These are phyloP conservation scores for Gouania willdenowi DNA, from an alignment of 2,797 vertebrate genomes.

Conservation along the genomic window DNA sequence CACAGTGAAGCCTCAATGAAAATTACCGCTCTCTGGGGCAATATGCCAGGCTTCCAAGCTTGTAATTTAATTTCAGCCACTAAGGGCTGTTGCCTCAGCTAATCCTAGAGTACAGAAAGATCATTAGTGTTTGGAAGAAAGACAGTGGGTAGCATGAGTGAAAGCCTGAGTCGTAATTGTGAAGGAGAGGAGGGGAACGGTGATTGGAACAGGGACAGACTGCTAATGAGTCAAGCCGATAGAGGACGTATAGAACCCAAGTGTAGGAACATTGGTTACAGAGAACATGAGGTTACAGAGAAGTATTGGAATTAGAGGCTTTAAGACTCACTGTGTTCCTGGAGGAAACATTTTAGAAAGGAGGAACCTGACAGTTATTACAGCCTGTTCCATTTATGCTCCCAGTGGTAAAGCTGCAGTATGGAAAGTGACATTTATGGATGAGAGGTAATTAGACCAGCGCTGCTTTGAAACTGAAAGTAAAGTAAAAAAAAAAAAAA, in stretches of 20 bases:
- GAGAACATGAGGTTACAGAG: neutral
- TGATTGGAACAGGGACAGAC: constrained; percentile 2
- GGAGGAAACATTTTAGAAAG: constrained; percentile 3
- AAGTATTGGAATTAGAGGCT: constrained; percentile 3
- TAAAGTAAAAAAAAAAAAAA: too few species aligned
- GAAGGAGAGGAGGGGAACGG: constrained; percentile 15
- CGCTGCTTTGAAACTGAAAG: neutral
- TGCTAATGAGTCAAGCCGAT: constrained; percentile 36
- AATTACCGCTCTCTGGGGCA: constrained; percentile 7
- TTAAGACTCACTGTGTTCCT: constrained; percentile 12
- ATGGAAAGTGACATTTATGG: constrained; percentile 1
- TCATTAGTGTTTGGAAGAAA: constrained; percentile 43
- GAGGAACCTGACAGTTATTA: constrained; percentile 6
- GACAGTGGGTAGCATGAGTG: constrained; percentile 7
- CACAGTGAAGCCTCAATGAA: constrained; percentile 1
- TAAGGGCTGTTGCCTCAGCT: constrained; percentile 34
- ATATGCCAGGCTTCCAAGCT: constrained; percentile 24
- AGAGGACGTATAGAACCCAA: constrained; percentile 29
- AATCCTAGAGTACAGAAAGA: constrained; percentile 50
- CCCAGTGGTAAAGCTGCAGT: neutral
- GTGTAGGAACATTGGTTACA: constrained; percentile 13
- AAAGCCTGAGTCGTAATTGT: constrained; percentile 29
- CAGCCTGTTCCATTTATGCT: constrained; percentile 3
- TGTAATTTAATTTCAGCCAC: constrained; percentile 50
- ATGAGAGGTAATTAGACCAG: constrained; percentile 21